Evolutionary conservation across 2,888 invertebrate species (phyloP).

Genomic region (Synergus itoensis): DNA sequence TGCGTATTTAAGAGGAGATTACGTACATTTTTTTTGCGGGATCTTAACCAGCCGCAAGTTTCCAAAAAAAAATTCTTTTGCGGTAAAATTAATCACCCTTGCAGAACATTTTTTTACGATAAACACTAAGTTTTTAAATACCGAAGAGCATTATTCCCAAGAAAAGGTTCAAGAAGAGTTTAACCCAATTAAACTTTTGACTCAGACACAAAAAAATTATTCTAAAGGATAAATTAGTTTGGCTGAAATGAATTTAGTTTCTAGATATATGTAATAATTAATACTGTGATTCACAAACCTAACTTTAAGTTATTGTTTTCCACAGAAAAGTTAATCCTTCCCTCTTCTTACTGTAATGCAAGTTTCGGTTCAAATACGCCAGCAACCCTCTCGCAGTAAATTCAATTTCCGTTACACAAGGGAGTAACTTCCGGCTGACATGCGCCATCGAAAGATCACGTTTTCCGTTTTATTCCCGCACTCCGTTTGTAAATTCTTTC

Average conservation of each 20-base stretch:
- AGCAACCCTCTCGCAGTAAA: slow-evolving; percentile 48
- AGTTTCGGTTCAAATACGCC: slow-evolving; percentile 8
- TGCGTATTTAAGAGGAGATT: slow-evolving; percentile 7
- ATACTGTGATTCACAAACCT: slow-evolving; percentile 9
- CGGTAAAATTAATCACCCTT: not conserved
- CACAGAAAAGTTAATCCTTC: not conserved
- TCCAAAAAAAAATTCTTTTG: not conserved
- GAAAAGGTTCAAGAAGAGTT: not conserved
- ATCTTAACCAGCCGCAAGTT: not conserved
- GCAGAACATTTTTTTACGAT: not conserved
- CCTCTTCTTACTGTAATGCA: slow-evolving; percentile 17
- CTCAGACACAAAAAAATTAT: not conserved
- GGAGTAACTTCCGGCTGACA: slow-evolving; percentile 51
- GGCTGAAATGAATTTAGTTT: slow-evolving; percentile 16
- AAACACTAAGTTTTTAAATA: not conserved
- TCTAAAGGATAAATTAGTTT: not conserved
- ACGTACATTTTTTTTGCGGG: not conserved
- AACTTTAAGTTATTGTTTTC: slow-evolving; percentile 31
- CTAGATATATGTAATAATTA: slow-evolving; percentile 16
- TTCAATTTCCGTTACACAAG: slow-evolving; percentile 51
- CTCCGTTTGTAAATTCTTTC: slow-evolving; percentile 44
- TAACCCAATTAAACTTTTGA: too few species aligned
- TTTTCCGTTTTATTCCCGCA: slow-evolving; percentile 46
- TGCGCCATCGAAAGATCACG: slow-evolving; percentile 49
- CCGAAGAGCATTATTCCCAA: not conserved